Evolutionary conservation across 1,140 invertebrate genomes (phyloP), one percentile per base, ranked within the genome.

Genomic region (Camponotus pennsylvanicus): DNA sequence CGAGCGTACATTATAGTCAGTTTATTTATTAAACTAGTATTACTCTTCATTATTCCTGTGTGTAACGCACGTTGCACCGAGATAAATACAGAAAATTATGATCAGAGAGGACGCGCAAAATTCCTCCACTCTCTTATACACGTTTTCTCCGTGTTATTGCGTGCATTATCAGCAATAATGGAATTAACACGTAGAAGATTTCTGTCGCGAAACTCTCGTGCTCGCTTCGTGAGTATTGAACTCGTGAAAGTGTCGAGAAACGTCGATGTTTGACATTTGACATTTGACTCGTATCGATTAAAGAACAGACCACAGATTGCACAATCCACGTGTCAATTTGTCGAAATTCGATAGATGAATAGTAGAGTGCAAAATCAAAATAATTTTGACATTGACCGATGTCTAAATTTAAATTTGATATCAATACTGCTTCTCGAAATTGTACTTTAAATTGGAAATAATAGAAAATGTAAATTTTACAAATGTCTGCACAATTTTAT

Each of bases 21-120:
- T 69, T 83, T 83, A 73, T 73, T 83, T 83, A 83, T 73, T 73
- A 73, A 83, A 73, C 79, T 83, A 73, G 79, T 73, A 73, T 83
- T 83, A 83, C 69, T 83, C 40, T 61, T 69, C 79, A 61, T 83
- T 83, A 73, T 73, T 83, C 18, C 79, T 7, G n/a, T 69, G 79
- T 27, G 67, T 27, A 82, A 73, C 67, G 45, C 67, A 61, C 67
- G 79, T 82, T 82, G 67, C 79, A n/a, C 78, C 64, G 79, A 82
- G 52, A 71, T 82, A 82, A 82, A 82, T 82, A 55, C 52, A 18
- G 67, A 32, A 49, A 66, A 82, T 82, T 82, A 61, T 27, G 40
- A 27, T 21, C 27, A 40, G 11, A 4, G 15, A 37, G 57, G 13
- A 9, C 8, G 37, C 15, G 18, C 55, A 55, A 59, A 82, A 82